Conservation (phyloP, 2,888 invertebrate species). For the Mayetiola destructor region DNA sequence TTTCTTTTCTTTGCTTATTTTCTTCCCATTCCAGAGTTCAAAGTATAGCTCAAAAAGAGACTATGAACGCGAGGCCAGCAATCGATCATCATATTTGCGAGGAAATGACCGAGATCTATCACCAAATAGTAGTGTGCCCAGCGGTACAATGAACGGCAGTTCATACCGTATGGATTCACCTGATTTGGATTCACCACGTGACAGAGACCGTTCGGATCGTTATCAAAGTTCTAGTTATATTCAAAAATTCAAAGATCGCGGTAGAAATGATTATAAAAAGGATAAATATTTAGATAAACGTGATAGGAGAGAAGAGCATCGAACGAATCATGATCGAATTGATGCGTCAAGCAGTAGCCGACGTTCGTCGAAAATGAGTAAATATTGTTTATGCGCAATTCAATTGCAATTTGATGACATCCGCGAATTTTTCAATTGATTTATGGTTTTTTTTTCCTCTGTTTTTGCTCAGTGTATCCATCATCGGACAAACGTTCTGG, state of each 20-base stretch:
- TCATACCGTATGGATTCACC: slow-evolving; percentile 59
- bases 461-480: neutral
- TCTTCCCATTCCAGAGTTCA: slow-evolving; percentile 44
- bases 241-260: slow-evolving; percentile 38
- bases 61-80: slow-evolving; percentile 37
- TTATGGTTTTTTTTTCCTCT: neutral
- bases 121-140: slow-evolving; percentile 23
- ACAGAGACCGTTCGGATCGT: slow-evolving; percentile 36
- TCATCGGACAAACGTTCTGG: slow-evolving; percentile 29
- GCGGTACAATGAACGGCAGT: slow-evolving; percentile 40
- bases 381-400: slow-evolving; percentile 15
- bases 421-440: no score
- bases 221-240: slow-evolving; percentile 26
- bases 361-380: slow-evolving; percentile 33
- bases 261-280: slow-evolving; percentile 85
- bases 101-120: slow-evolving; percentile 31
- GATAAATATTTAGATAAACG: slow-evolving; percentile 78
- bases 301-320: slow-evolving; percentile 56
- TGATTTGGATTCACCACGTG: slow-evolving; percentile 56
- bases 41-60: slow-evolving; percentile 69
- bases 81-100: slow-evolving; percentile 29
- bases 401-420: neutral
- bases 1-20: slow-evolving; percentile 10
- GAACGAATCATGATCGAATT: slow-evolving; percentile 79
- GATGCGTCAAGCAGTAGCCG: slow-evolving; percentile 29